These are phyloP conservation scores for Holothuria glaberrima DNA, from an alignment of 35 echinoderm and acorn worm species.

Conservation along the genomic window DNA sequence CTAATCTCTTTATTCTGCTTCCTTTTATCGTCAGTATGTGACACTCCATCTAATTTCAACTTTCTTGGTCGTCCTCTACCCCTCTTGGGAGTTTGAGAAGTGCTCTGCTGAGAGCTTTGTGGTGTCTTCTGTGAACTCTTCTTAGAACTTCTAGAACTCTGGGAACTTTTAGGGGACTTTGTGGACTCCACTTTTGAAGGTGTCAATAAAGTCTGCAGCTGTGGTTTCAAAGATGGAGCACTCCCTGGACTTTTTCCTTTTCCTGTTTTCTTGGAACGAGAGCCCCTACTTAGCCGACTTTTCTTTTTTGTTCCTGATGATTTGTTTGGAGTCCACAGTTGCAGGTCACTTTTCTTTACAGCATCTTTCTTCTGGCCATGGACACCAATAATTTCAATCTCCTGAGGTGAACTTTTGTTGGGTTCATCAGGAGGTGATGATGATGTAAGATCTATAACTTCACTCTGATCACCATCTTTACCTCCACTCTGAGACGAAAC, in stretches of 20 bases:
- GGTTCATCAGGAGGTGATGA: background rate
- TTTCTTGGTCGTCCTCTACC: conserved; percentile 17
- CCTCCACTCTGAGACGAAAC: no score
- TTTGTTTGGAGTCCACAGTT: background rate
- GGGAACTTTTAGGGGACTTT: no score
- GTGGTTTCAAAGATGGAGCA: background rate
- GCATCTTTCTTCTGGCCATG: background rate
- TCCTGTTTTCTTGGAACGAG: background rate
- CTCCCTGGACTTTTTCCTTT: background rate
- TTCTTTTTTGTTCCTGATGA: background rate
- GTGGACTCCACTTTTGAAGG: background rate
- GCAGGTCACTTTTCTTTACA: background rate
- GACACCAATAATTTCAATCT: background rate
- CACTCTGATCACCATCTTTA: background rate
- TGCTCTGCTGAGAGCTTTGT: background rate
- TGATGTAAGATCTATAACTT: background rate
- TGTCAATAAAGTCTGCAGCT: background rate
- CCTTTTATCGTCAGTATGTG: background rate
- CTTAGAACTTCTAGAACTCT: no score
- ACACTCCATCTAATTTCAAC: background rate
- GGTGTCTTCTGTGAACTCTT: background rate
- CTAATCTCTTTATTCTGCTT: background rate
- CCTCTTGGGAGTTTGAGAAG: background rate
- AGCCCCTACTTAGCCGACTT: background rate
- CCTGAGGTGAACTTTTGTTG: background rate